phyloP scores from a whole-genome alignment of 2,888 invertebrate species.

The Pachycephus smyrnensis region DNA sequence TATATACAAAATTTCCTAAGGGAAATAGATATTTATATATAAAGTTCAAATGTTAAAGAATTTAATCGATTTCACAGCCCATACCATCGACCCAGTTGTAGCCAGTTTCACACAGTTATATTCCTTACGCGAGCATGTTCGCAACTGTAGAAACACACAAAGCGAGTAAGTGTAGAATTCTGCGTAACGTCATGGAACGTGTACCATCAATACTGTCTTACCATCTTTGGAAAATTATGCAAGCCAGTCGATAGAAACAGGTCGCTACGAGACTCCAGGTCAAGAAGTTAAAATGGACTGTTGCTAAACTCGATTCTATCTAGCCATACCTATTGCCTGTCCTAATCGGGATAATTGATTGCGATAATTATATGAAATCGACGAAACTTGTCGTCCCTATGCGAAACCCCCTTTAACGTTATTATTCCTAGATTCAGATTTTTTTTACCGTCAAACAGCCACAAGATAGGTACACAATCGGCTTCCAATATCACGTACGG shows the following conservation, averaged over 20 bases:
- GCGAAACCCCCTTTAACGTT: not conserved
- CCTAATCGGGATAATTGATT: not conserved
- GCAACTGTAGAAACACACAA: not conserved
- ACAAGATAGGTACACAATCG: not conserved
- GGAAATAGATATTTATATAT: not conserved
- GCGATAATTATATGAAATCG: not conserved
- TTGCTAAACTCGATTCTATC: not conserved
- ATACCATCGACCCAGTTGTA: not conserved
- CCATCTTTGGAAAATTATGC: slow-evolving; percentile 49
- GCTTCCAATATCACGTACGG: not conserved
- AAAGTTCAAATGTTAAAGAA: not conserved
- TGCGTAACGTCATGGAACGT: not conserved
- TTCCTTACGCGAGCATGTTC: not conserved
- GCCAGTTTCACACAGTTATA: not conserved
- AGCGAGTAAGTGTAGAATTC: not conserved
- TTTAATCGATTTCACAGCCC: not conserved
- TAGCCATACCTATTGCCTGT: not conserved
- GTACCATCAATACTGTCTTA: not conserved
- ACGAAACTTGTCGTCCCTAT: not conserved
- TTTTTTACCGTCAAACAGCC: not conserved
- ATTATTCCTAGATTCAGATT: not conserved
- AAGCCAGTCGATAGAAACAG: slow-evolving; percentile 39
- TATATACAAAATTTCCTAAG: not conserved
- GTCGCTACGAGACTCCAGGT: slow-evolving; percentile 10
- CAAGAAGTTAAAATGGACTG: not conserved